phyloP scores from a whole-genome alignment of 2,888 invertebrate genomes.

The Drosophila nr. medialis region DNA sequence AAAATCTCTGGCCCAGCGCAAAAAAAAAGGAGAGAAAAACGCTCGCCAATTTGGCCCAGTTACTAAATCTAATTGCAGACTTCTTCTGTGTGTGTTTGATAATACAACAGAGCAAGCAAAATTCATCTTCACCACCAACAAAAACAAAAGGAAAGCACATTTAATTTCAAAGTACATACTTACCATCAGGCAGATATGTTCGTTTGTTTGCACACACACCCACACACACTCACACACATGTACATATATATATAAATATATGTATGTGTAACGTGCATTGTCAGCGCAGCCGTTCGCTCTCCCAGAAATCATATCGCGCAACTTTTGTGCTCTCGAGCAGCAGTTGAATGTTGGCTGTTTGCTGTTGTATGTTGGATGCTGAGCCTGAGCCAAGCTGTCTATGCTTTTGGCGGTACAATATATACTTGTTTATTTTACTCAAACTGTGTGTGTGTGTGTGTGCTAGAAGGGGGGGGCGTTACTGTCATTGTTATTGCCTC shows the following conservation, averaged over 20 bases:
- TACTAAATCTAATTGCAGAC: constrained; percentile 75
- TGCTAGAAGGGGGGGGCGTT: constrained; percentile 57
- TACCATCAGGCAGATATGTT: constrained; percentile 39
- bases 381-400: constrained; percentile 77
- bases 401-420: constrained; percentile 77
- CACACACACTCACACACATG: background rate
- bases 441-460: constrained; percentile 22
- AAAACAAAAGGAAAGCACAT: constrained; percentile 35
- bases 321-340: constrained; percentile 39
- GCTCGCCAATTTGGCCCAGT: constrained; percentile 69
- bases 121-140: constrained; percentile 19
- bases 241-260: background rate
- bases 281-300: constrained; percentile 46
- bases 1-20: constrained; percentile 54
- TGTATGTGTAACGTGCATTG: constrained; percentile 13
- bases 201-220: constrained; percentile 43
- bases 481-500: constrained; percentile 76
- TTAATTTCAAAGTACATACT: constrained; percentile 49
- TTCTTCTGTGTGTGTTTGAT: constrained; percentile 46
- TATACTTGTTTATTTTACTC: constrained; percentile 71
- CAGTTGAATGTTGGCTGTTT: constrained; percentile 1
- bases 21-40: constrained; percentile 37
- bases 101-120: constrained; percentile 32
- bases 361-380: constrained; percentile 32
- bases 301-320: constrained; percentile 53